Evolutionary conservation across 2,888 invertebrate species (phyloP).

Genomic region (Acrobeloides nanus): DNA sequence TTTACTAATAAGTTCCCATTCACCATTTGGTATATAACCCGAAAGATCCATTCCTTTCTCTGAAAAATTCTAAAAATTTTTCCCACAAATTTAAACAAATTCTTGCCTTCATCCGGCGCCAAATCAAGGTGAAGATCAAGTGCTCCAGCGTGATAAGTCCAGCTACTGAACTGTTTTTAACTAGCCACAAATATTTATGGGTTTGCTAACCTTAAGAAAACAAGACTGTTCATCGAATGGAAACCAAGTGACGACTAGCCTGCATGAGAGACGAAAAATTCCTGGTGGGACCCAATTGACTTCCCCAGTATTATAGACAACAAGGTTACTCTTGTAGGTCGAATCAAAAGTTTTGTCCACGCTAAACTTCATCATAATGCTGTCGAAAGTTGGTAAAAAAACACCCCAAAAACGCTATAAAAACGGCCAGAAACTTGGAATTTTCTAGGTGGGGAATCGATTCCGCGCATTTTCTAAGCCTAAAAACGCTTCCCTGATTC

Average conservation of each 20-base stretch:
- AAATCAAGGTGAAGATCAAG: conserved; percentile 92
- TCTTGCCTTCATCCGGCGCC: neutral
- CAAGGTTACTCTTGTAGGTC: conserved; percentile 41
- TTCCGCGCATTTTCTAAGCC: too few species aligned
- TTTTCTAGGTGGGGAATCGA: too few species aligned
- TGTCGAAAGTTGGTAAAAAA: neutral
- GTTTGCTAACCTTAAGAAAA: conserved; percentile 59
- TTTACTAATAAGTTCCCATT: conserved; percentile 70
- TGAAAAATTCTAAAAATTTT: too few species aligned
- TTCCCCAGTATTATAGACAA: conserved; percentile 32
- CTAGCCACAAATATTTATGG: too few species aligned
- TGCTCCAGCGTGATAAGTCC: conserved; percentile 84
- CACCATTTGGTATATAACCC: conserved; percentile 96
- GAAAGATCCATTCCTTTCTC: conserved; percentile 86
- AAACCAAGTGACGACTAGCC: conserved; percentile 95
- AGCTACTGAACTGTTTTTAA: conserved; percentile 98
- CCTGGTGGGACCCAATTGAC: conserved; percentile 46
- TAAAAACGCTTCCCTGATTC: too few species aligned
- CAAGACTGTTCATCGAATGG: conserved; percentile 91
- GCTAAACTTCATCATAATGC: conserved; percentile 6
- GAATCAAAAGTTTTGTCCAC: conserved; percentile 44
- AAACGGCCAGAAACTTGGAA: too few species aligned
- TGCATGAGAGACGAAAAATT: conserved; percentile 62
- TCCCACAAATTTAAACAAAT: neutral
- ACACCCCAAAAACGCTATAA: neutral